Conservation (phyloP, 1,140 invertebrate species). For the Brevipalpus yothersi region DNA sequence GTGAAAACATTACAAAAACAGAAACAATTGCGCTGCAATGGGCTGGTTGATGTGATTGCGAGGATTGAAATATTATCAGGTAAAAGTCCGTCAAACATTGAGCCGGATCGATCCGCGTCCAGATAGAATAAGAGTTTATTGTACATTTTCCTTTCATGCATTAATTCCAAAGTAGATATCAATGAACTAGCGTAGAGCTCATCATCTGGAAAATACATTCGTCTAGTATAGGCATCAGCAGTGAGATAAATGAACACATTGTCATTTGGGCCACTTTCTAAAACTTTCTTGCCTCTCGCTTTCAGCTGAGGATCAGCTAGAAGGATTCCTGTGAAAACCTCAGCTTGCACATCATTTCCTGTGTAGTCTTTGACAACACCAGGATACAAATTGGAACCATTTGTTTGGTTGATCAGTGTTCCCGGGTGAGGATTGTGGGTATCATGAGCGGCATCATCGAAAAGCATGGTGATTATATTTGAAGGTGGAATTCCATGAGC, state of each 20-base stretch:
- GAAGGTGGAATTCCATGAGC: slow-evolving; percentile 30
- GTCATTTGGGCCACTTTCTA: not conserved
- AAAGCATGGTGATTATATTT: slow-evolving; percentile 35
- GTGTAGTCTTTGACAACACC: slow-evolving; percentile 32
- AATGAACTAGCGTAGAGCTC: too few relatives aligned
- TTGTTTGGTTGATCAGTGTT: slow-evolving; percentile 30
- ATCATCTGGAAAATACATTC: too few relatives aligned
- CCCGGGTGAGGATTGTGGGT: slow-evolving; percentile 28
- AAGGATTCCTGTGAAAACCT: not conserved
- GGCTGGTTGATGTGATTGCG: too few relatives aligned
- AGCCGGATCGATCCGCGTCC: too few relatives aligned
- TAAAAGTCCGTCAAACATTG: too few relatives aligned
- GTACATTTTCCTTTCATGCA: too few relatives aligned
- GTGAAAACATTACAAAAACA: too few relatives aligned
- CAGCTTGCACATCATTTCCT: slow-evolving; percentile 13
- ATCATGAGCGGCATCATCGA: slow-evolving; percentile 33
- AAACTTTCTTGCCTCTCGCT: not conserved
- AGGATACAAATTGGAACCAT: slow-evolving; percentile 30
- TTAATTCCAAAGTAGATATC: too few relatives aligned
- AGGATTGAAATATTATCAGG: too few relatives aligned
- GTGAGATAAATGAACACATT: not conserved
- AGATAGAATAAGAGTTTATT: too few relatives aligned
- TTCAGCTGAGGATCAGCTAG: not conserved
- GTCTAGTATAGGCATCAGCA: too few relatives aligned
- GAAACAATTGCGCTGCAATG: too few relatives aligned